A percentile compares a stretch with the other conserved stretches of the same genome.
These are phyloP conservation scores for Siniperca obscura DNA, from an alignment of 2,797 vertebrate species.

Conservation along the genomic window DNA sequence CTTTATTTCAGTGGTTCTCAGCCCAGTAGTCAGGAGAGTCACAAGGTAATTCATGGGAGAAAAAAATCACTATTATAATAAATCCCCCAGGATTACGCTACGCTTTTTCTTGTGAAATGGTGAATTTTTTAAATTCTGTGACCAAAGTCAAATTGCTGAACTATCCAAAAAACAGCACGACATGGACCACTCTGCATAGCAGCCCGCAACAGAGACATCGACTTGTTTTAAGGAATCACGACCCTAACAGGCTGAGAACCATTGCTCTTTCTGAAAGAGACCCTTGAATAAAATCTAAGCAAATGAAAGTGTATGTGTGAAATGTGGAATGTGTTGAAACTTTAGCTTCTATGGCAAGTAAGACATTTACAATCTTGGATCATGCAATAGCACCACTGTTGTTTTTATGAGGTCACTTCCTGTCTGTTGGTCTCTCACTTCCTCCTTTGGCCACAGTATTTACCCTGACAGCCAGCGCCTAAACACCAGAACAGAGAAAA, in stretches of 20 bases:
- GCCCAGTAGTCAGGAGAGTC: conserved; percentile 12
- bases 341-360: conserved; percentile 58
- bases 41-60: neutral
- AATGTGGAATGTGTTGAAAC: conserved; percentile 55
- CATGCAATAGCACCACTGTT: conserved; percentile 95
- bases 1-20: conserved; percentile 53
- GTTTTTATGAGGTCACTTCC: conserved; percentile 93
- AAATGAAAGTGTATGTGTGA: conserved; percentile 30
- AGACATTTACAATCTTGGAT: conserved; percentile 89
- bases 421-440: conserved; percentile 87
- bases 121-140: neutral
- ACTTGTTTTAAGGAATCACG: neutral
- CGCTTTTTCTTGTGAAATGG: conserved; percentile 1
- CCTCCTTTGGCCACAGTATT: conserved; percentile 92
- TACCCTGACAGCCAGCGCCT: conserved; percentile 91
- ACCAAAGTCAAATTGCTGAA: neutral
- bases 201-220: neutral
- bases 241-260: conserved; percentile 47
- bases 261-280: conserved; percentile 46
- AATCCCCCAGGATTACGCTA: neutral
- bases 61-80: neutral
- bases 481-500: conserved; percentile 25
- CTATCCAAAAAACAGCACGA: neutral
- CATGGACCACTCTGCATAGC: neutral
- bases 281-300: conserved; percentile 3